Evolutionary conservation across 2,888 invertebrate genomes (phyloP), one percentile per base, ranked within the genome.

Genomic region (Sthenelais limicola): DNA sequence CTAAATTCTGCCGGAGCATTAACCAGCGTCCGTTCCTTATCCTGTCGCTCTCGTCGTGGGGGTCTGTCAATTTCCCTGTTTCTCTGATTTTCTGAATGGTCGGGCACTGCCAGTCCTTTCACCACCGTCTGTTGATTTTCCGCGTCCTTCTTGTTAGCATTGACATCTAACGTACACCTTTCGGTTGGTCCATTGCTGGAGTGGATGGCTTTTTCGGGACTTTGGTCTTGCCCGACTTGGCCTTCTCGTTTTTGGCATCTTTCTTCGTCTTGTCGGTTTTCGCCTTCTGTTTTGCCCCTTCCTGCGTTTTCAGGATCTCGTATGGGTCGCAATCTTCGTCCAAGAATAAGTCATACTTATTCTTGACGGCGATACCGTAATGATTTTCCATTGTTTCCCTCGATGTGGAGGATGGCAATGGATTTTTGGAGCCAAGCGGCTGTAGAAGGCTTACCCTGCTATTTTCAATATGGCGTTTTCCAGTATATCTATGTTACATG

Each of bases 321-420:
- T 93, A 90, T 80, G 94, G 94, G 82, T 89, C 89, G 90, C 93
- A 94, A 89, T 94, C 94, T 86, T 94, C 94, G 86, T 94, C 93
- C 88, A 93, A 91, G 89, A 94, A 93, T 90, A 94, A 91, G 89
- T 92, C 93, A 89, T 93, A 95, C 88, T 92, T 86, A 77, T 86
- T 86, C 69, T 78, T 92, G 85, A 94, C 92, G 87, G 94, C 94
- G 89, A 95, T 94, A 89, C 94, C 94, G 92, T 95, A 95, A 87
- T 92, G 91, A 91, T 92, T 93, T 91, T 95, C 94, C 94, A 95
- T 95, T 83, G 80, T 82, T 62, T 43, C 62, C 43, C 62, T 35
- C 62, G 62, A 66, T 70, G 28, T 76, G 80, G 87, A 87, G 87
- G 88, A 88, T 88, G 81, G 80, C 82, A 83, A 82, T 81, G 83